A percentile compares a stretch with the other conserved stretches of the same genome.
Evolutionary conservation across 1,140 invertebrate genomes (phyloP).

Genomic region (Ceratosolen solmsi): DNA sequence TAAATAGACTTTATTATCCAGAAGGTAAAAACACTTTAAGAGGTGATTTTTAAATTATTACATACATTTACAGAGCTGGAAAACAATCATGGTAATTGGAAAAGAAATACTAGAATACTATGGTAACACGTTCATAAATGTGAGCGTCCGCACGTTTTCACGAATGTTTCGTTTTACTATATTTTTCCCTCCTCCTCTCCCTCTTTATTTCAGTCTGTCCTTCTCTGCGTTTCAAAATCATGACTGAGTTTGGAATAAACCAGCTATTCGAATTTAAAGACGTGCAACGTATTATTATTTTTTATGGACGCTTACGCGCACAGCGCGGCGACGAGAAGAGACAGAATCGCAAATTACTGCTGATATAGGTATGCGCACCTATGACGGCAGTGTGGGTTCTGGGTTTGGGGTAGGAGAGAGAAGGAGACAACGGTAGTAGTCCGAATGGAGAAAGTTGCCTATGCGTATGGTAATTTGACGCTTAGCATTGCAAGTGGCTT

Average conservation of each 20-base stretch:
- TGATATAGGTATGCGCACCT: conserved; percentile 20
- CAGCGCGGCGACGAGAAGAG: conserved; percentile 10
- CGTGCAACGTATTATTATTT: conserved; percentile 67
- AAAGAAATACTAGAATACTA: neutral
- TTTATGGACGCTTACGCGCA: conserved; percentile 56
- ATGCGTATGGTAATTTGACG: conserved; percentile 64
- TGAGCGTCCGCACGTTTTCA: too few relatives aligned
- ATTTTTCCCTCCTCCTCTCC: neutral
- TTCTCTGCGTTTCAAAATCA: conserved; percentile 10
- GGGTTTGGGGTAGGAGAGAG: neutral
- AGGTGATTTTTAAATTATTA: neutral
- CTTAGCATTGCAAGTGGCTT: conserved; percentile 71
- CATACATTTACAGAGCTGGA: neutral
- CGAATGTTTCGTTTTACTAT: neutral
- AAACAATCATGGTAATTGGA: conserved; percentile 13
- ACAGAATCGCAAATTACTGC: conserved; percentile 44
- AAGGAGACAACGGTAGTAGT: neutral
- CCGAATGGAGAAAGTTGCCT: conserved; percentile 55
- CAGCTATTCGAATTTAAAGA: conserved; percentile 59
- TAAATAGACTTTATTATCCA: neutral
- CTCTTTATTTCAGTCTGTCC: conserved; percentile 12
- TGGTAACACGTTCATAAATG: too few relatives aligned
- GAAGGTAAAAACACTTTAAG: neutral
- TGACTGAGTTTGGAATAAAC: conserved; percentile 26
- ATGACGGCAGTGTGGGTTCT: conserved; percentile 12